Conservation (phyloP, 2,113 vertebrate genomes). For the Onychostoma macrolepis region DNA sequence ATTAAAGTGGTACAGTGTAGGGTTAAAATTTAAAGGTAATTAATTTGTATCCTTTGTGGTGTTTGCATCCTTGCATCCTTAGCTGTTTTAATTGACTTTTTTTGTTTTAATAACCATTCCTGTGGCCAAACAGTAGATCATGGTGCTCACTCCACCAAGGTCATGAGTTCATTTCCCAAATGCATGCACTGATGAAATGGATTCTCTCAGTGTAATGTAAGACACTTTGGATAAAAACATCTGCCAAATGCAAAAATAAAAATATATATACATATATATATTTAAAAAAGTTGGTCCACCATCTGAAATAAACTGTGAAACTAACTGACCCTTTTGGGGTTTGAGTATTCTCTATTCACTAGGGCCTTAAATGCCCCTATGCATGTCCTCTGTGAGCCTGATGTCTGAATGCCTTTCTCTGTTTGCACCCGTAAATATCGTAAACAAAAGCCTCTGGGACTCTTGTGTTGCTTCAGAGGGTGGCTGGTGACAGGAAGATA, state of each 20-base stretch:
- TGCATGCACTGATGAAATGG: background rate
- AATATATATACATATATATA: background rate
- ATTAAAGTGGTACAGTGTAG: too few relatives aligned
- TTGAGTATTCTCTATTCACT: background rate
- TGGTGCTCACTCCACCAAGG: background rate
- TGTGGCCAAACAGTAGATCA: background rate
- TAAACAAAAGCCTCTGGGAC: slow-evolving; percentile 34
- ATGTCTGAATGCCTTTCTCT: slow-evolving; percentile 39
- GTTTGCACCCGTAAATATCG: slow-evolving; percentile 47
- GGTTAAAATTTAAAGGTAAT: too few relatives aligned
- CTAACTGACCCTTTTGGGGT: slow-evolving; percentile 7
- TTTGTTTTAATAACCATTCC: background rate
- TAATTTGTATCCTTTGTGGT: too few relatives aligned
- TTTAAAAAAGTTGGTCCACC: background rate
- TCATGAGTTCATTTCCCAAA: background rate
- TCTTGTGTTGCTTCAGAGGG: slow-evolving; percentile 25
- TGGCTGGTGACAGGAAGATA: slow-evolving; percentile 52
- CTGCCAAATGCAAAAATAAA: background rate
- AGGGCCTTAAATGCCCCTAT: background rate
- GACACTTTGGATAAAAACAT: background rate
- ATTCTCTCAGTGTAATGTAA: background rate
- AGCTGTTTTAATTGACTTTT: too few relatives aligned
- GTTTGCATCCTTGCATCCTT: too few relatives aligned
- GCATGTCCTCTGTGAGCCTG: background rate
- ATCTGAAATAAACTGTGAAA: slow-evolving; percentile 13